Evolutionary conservation across 2,888 invertebrate genomes (phyloP), one percentile per base, ranked within the genome.

Genomic region (Arenicola marina): DNA sequence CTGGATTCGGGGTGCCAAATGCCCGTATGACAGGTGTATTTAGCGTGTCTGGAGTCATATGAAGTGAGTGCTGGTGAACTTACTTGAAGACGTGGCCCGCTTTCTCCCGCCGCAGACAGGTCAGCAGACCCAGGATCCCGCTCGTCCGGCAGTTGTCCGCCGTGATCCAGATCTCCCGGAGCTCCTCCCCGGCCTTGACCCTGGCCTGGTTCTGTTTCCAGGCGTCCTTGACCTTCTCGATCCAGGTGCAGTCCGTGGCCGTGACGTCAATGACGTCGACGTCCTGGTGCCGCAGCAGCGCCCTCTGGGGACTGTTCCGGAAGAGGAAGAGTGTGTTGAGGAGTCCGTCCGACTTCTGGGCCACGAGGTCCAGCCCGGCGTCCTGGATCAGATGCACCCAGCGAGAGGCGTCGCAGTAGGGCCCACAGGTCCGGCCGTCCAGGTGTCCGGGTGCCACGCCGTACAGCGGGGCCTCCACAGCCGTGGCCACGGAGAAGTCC

Each of bases 101-200:
- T 4, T 21, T 7, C 26, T 56, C 56, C 44, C 48, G 7, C 24
- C 44, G 7, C 11, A 56, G 4, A 29, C 46, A 44, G 24, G 48
- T 56, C 44, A 56, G n/a, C 21, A 56, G 7, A 7, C 56, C 56
- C 7, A 56, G 24, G 4, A 56, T 11, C 7, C 56, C 56, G 24
- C 45, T 56, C 26, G 7, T 18, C 7, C 4, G 11, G 7, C 21
- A 7, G 11, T 7, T 28, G 7, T 53, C 31, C 11, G 28, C 7
- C 32, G 4, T 24, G 15, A 53, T 7, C 53, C 53, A 53, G 21
- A 53, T 29, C 11, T 4, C 29, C 21, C 29, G 7, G 7, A 11
- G 11, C 7, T 15, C 44, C 18, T 15, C 1, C 94, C 94, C 69
- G 95, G 83, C 81, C 90, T 91, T 24, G 95, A 86, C 78, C 91